A percentile compares a stretch with the other conserved stretches of the same genome.
Evolutionary conservation across 1,140 invertebrate species (phyloP).

Genomic region (Drosophila lacertosa): DNA sequence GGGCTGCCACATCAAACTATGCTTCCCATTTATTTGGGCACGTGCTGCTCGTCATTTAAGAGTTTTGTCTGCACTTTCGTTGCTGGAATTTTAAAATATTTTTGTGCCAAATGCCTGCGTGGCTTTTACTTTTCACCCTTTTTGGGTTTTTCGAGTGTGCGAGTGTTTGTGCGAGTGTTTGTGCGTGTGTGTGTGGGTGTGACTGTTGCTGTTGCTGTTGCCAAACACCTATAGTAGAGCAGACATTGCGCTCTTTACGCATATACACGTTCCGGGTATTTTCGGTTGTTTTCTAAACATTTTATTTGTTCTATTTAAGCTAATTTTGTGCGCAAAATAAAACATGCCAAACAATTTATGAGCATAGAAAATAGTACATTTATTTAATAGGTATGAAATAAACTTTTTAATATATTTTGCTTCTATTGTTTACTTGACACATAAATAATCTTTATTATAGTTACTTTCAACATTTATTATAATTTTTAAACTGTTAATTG

Average conservation of each 20-base stretch:
- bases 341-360: not conserved
- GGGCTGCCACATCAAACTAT: constrained; percentile 32
- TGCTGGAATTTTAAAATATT: constrained; percentile 78
- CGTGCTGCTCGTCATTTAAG: constrained; percentile 82
- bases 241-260: constrained; percentile 7
- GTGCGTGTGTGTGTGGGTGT: constrained; percentile 12
- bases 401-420: too few relatives aligned
- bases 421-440: too few relatives aligned
- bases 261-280: constrained; percentile 1
- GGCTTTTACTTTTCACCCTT: constrained; percentile 53
- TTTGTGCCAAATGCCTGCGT: constrained; percentile 46
- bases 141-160: not conserved
- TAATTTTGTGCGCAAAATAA: not conserved
- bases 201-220: constrained; percentile 13
- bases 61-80: constrained; percentile 82
- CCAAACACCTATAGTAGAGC: constrained; percentile 6
- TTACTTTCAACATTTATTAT: too few relatives aligned
- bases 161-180: constrained; percentile 5
- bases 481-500: too few relatives aligned
- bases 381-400: too few relatives aligned
- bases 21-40: constrained; percentile 74
- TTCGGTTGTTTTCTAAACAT: not conserved
- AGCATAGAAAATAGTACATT: not conserved
- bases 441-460: too few relatives aligned
- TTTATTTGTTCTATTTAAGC: not conserved